A percentile compares a stretch with the other conserved stretches of the same genome.
Evolutionary conservation across 1,140 invertebrate species (phyloP).

Genomic region (Dufourea novaeangliae): DNA sequence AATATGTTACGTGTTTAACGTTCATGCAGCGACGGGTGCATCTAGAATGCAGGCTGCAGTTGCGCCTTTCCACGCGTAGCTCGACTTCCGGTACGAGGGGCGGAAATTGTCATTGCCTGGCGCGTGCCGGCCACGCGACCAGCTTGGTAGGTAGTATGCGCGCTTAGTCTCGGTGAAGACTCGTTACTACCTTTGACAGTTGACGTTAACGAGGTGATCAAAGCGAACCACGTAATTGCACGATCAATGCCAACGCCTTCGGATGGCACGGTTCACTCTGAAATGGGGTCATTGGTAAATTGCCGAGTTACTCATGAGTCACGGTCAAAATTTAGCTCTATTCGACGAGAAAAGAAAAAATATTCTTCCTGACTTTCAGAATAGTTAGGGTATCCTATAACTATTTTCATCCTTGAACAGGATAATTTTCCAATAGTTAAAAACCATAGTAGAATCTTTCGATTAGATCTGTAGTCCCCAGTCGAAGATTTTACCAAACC

Average conservation of each 20-base stretch:
- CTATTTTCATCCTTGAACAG: too few relatives aligned
- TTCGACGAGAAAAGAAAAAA: background rate
- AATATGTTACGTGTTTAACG: conserved; percentile 33
- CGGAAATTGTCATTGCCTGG: conserved; percentile 73
- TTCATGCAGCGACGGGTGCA: conserved; percentile 52
- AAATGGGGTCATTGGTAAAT: background rate
- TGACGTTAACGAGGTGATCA: conserved; percentile 66
- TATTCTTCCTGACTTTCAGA: too few relatives aligned
- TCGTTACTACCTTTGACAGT: conserved; percentile 52
- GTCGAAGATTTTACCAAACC: too few relatives aligned
- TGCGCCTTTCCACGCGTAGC: conserved; percentile 39
- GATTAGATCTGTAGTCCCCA: too few relatives aligned
- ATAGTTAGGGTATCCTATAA: too few relatives aligned
- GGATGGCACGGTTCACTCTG: background rate
- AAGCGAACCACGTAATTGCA: conserved; percentile 47
- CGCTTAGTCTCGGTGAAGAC: conserved; percentile 18
- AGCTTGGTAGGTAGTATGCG: conserved; percentile 40
- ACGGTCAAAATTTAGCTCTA: background rate
- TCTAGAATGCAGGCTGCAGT: conserved; percentile 62
- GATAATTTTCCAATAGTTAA: too few relatives aligned
- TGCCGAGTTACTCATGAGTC: background rate
- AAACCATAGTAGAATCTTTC: too few relatives aligned
- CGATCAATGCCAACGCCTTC: conserved; percentile 48
- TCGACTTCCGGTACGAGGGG: conserved; percentile 67
- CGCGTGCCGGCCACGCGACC: conserved; percentile 78